Conservation (phyloP, 2,888 invertebrate species). For the Rhamphomyia laevipes region DNA sequence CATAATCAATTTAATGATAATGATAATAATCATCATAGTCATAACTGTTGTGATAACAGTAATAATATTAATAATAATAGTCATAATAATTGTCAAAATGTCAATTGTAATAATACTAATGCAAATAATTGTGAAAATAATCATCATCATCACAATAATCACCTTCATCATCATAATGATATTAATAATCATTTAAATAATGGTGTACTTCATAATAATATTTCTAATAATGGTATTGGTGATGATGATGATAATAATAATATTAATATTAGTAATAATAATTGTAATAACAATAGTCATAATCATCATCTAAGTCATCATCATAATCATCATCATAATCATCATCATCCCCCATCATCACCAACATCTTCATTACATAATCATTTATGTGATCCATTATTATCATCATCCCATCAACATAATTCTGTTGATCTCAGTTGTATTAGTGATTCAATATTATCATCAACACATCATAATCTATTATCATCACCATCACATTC, state of each 20-base stretch:
- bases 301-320: constrained; percentile 10
- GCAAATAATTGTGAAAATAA: constrained; percentile 11
- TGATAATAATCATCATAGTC: constrained; percentile 6
- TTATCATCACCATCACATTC: constrained; percentile 21
- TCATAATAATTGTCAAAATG: constrained; percentile 10
- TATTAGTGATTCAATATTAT: constrained; percentile 40
- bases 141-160: constrained; percentile 9
- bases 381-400: constrained; percentile 28
- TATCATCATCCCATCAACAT: constrained; percentile 26
- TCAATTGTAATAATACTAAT: constrained; percentile 10
- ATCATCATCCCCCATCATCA: constrained; percentile 11
- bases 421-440: constrained; percentile 28
- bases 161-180: constrained; percentile 5
- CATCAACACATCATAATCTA: constrained; percentile 24
- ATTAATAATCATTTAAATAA: constrained; percentile 6
- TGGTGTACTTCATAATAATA: constrained; percentile 1
- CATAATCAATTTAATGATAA: constrained; percentile 11
- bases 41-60: constrained; percentile 9
- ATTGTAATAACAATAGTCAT: constrained; percentile 12
- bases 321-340: neutral
- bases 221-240: constrained; percentile 1
- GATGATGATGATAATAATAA: constrained; percentile 2
- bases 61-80: constrained; percentile 13
- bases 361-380: constrained; percentile 16
- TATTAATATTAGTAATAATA: constrained; percentile 10